Base-by-base conservation (phyloP, 2,888 invertebrate species). In the Noctua janthe region DNA sequence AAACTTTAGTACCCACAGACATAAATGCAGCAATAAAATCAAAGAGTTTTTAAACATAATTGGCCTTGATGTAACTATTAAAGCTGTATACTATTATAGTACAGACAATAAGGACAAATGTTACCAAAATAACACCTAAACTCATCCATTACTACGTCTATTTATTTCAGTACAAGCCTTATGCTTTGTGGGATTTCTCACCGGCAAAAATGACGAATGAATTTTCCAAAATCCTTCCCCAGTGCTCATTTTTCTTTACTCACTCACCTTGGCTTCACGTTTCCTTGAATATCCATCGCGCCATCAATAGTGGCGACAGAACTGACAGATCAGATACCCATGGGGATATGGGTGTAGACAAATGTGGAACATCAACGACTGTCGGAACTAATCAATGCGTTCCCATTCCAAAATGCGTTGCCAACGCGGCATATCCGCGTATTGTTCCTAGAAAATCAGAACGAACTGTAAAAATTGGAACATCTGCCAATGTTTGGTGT, bases 361-460 rank as follows among this genome's bases (percentile, higher is more conserved):
- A 74, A 86, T 74, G 35, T 82, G 69, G 35, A 51, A 66, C 64
- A 84, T 70, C 54, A 69, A 69, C 59, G 15, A 56, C 64, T 56
- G 71, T 62, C 78, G 72, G 71, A 87, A 87, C 81, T 72, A 81
- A 87, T 84, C 87, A 84, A 86, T 71, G 54, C 77, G 79, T 83
- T 75, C 84, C 81, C 71, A 73, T 87, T 81, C 43, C 76, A 71
- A 81, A 80, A 84, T 76, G 75, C 77, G 85, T 75, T 73, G 70
- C 73, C 67, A 73, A 74, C 70, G 70, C 59, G 62, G 64, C 54
- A 71, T 85, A 74, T 85, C 88, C 85, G 84, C 84, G 64, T 54
- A 85, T 87, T 87, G 85, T 87, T 79, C 76, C 73, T 67, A 74
- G 73, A 78, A 81, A 78, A 75, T 74, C 78, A 56, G 70, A 86